These are phyloP conservation scores for Volucella zonaria DNA, from an alignment of 2,888 invertebrate species.

Conservation along the genomic window DNA sequence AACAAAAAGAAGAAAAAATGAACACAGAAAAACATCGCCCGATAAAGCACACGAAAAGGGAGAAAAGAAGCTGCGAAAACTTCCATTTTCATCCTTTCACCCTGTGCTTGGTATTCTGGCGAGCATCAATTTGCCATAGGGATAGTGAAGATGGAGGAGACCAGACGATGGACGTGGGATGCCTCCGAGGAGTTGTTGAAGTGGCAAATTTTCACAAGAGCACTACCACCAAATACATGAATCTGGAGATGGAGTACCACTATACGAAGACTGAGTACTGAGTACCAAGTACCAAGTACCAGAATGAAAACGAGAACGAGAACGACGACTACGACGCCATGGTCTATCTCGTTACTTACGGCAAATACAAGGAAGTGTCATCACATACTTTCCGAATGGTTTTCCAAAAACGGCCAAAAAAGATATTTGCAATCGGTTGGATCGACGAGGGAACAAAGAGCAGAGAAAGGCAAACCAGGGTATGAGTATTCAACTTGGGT, in stretches of 20 bases:
- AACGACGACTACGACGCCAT: constrained; percentile 71
- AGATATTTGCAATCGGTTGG: constrained; percentile 38
- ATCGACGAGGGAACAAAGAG: constrained; percentile 9
- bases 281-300: constrained; percentile 14
- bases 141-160: constrained; percentile 47
- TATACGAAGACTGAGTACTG: too few relatives aligned
- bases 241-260: neutral
- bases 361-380: constrained; percentile 74
- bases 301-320: constrained; percentile 53
- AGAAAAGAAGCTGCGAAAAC: constrained; percentile 73
- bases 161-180: constrained; percentile 38
- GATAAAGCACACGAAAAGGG: constrained; percentile 69
- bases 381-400: constrained; percentile 74
- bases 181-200: constrained; percentile 82
- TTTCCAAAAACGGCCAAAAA: constrained; percentile 70
- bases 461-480: neutral
- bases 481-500: constrained; percentile 19
- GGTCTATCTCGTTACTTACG: constrained; percentile 75
- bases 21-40: constrained; percentile 36
- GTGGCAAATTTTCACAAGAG: constrained; percentile 81
- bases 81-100: constrained; percentile 72
- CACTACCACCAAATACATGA: constrained; percentile 73
- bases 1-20: constrained; percentile 59
- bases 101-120: constrained; percentile 69
- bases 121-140: constrained; percentile 71